Evolutionary conservation across 2,113 vertebrate species (phyloP), one percentile per base, ranked within the genome.

Genomic region (Rhizomys pruinosus): DNA sequence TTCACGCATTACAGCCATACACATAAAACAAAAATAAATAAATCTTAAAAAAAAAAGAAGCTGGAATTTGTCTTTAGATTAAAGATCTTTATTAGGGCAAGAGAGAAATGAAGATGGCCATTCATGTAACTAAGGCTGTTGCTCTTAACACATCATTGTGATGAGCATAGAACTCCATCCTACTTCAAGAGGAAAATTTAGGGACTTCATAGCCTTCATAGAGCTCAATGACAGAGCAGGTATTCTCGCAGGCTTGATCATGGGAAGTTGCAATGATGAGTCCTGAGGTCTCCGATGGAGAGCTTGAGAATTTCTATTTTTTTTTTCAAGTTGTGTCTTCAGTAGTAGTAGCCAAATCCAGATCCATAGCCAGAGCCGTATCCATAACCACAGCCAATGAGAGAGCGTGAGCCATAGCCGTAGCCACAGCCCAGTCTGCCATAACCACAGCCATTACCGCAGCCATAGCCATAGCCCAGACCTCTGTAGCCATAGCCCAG

Each of bases 351-450:
- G 1, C 80, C 80, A 64, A 82, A 82, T 64, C 79, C 80, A 27
- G 68, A 93, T 44, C 80, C 66, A 52, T 52, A 52, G 34, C 78
- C 82, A 22, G 23, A 95, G 17, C 92, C 25, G 23, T 22, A 94
- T 0, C 89, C 89, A 55, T 84, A 86, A 69, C 47, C 94, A 79
- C n/a, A 94, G 59, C 76, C 92, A 69, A 1, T 90, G 25, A 92
- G 76, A 13, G 55, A 76, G 5, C 63, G 32, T 37, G 52, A 95
- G 42, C 87, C 92, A 39, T 0, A 93, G 29, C 93, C 81, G 25
- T 1, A 92, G 23, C 91, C 91, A 80, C 10, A 92, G 25, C 73
- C 94, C 25, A 92, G 77, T 12, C 84, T 61, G 6, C 81, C 27
- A 29, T 22, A 64, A 63, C 68, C 84, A 59, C 16, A 86, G 59